Evolutionary conservation across 2,113 vertebrate genomes (phyloP).

Genomic region (Periophthalmus modestus): DNA sequence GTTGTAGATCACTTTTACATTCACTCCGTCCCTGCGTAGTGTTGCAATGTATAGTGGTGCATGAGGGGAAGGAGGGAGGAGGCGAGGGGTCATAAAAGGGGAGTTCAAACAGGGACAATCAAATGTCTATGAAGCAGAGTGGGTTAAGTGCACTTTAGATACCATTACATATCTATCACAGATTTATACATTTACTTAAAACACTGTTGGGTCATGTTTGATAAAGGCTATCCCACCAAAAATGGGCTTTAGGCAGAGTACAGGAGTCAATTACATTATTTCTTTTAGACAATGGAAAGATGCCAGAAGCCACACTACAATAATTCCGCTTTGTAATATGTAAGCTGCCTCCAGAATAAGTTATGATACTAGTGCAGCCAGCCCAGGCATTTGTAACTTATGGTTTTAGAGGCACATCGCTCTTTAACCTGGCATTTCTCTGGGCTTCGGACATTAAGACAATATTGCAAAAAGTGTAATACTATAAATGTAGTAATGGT

Average conservation of each 20-base stretch:
- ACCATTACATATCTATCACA: not conserved
- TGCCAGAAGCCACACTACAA: not conserved
- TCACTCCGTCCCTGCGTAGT: conserved; percentile 14
- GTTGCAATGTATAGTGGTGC: not conserved
- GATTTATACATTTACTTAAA: not conserved
- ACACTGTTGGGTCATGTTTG: not conserved
- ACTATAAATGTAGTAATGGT: too few relatives aligned
- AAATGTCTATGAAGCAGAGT: not conserved
- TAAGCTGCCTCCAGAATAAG: not conserved
- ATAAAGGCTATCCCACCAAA: not conserved
- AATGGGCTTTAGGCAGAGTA: not conserved
- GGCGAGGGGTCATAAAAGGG: not conserved
- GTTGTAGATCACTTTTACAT: conserved; percentile 1
- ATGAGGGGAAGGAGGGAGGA: not conserved
- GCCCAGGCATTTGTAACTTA: not conserved
- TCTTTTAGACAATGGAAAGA: not conserved
- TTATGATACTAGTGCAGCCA: too few relatives aligned
- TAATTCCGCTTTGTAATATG: not conserved
- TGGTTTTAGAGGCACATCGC: not conserved
- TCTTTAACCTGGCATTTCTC: not conserved
- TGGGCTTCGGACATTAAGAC: too few relatives aligned
- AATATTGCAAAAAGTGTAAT: too few relatives aligned
- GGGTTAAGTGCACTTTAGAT: not conserved
- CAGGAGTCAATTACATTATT: not conserved
- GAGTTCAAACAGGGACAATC: not conserved